phyloP scores from a whole-genome alignment of 2,888 invertebrate genomes.

The Aricia artaxerxes region DNA sequence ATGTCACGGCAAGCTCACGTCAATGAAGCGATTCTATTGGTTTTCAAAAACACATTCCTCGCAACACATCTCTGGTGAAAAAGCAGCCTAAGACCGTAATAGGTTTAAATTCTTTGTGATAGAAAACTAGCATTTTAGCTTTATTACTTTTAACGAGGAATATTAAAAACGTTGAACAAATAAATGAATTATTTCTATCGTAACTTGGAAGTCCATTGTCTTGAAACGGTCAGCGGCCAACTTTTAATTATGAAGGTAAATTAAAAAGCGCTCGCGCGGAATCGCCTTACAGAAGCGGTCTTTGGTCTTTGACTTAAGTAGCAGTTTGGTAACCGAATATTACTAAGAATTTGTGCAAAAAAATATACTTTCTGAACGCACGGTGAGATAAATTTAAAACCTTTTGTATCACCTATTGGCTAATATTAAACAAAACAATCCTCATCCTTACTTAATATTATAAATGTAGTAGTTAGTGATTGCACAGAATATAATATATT shows the following conservation, averaged over 20 bases:
- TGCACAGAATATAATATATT: too few relatives aligned
- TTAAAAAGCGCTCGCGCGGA: slow-evolving; percentile 71
- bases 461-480: too few relatives aligned
- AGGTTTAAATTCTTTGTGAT: neutral
- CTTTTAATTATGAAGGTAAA: slow-evolving; percentile 76
- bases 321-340: neutral
- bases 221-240: slow-evolving; percentile 56
- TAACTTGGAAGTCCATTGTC: slow-evolving; percentile 53
- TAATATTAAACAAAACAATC: too few relatives aligned
- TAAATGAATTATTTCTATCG: neutral
- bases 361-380: too few relatives aligned
- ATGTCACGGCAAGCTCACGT: too few relatives aligned
- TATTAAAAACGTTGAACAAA: slow-evolving; percentile 1
- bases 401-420: too few relatives aligned
- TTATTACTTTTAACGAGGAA: slow-evolving; percentile 2
- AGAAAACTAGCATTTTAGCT: neutral
- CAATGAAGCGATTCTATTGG: too few relatives aligned
- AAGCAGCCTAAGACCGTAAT: neutral
- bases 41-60: too few relatives aligned
- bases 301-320: slow-evolving; percentile 40
- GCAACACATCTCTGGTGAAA: too few relatives aligned
- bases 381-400: too few relatives aligned
- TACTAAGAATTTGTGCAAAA: too few relatives aligned
- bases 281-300: slow-evolving; percentile 54
- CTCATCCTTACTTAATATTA: too few relatives aligned